Percentiles rank a stretch among this genome's conserved stretches.
Evolutionary conservation across 2,888 invertebrate species (phyloP).

Genomic region (Stratiomys singularior): DNA sequence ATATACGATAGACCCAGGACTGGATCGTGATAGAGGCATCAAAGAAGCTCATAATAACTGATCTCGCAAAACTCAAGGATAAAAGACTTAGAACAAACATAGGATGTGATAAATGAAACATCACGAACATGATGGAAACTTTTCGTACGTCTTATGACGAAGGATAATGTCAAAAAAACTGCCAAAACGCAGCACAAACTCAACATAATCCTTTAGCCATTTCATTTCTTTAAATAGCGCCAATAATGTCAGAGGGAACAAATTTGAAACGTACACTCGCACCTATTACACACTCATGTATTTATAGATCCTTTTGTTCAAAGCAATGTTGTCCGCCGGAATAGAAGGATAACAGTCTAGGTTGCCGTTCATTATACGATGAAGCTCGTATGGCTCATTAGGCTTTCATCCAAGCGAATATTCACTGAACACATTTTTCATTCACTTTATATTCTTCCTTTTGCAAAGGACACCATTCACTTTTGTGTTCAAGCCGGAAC

Average conservation of each 20-base stretch:
- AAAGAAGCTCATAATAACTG: too few species aligned
- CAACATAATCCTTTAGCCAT: background rate
- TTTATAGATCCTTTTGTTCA: background rate
- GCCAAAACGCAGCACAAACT: too few species aligned
- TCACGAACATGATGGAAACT: too few species aligned
- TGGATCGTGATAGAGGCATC: too few species aligned
- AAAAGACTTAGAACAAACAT: too few species aligned
- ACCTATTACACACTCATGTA: background rate
- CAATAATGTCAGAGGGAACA: constrained; percentile 22
- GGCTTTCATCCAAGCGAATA: constrained; percentile 24
- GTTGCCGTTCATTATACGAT: constrained; percentile 4
- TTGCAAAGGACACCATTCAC: background rate
- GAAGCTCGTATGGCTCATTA: constrained; percentile 29
- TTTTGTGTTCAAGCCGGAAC: background rate
- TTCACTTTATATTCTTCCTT: background rate
- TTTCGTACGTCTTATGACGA: too few species aligned
- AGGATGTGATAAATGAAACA: too few species aligned
- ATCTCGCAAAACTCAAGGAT: too few species aligned
- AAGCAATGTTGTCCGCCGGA: background rate
- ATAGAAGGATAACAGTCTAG: background rate
- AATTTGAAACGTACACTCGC: background rate
- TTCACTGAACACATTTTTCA: constrained; percentile 22
- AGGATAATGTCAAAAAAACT: too few species aligned
- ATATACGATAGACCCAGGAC: too few species aligned
- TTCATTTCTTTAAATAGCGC: constrained; percentile 11